These are phyloP conservation scores for Gymnorhina tibicen DNA, from an alignment of 2,113 vertebrate species.

Conservation along the genomic window DNA sequence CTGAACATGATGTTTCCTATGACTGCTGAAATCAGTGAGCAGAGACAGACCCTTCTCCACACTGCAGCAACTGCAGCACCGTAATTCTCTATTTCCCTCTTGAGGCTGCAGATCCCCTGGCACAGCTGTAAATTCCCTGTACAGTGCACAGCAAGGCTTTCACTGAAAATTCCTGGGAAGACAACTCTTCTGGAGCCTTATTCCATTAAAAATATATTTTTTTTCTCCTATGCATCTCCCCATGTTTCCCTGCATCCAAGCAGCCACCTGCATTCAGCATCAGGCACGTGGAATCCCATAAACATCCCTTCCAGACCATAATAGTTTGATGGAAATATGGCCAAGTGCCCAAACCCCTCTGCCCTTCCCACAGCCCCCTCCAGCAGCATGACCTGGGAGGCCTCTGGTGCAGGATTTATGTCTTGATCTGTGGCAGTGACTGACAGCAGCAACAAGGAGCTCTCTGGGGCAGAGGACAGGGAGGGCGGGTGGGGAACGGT, in stretches of 20 bases:
- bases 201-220: not conserved
- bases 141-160: not conserved
- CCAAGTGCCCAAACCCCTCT: not conserved
- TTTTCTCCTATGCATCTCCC: not conserved
- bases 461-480: constrained; percentile 54
- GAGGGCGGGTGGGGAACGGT: not conserved
- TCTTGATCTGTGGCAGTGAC: constrained; percentile 67
- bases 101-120: not conserved
- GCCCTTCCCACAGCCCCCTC: not conserved
- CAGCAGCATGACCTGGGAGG: not conserved
- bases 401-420: constrained; percentile 64
- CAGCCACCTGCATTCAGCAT: not conserved
- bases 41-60: not conserved
- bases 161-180: not conserved
- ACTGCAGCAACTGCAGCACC: not conserved
- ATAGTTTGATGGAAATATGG: not conserved
- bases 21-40: not conserved
- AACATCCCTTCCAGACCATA: not conserved
- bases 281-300: not conserved
- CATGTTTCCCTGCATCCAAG: not conserved
- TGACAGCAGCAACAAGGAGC: constrained; percentile 56
- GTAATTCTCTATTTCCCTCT: not conserved
- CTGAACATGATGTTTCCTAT: not conserved
- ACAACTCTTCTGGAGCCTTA: not conserved
- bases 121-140: not conserved